Percentiles rank a stretch among this genome's conserved stretches.
phyloP scores from a whole-genome alignment of 2,797 vertebrate species.

The Nannoperca obscura region DNA sequence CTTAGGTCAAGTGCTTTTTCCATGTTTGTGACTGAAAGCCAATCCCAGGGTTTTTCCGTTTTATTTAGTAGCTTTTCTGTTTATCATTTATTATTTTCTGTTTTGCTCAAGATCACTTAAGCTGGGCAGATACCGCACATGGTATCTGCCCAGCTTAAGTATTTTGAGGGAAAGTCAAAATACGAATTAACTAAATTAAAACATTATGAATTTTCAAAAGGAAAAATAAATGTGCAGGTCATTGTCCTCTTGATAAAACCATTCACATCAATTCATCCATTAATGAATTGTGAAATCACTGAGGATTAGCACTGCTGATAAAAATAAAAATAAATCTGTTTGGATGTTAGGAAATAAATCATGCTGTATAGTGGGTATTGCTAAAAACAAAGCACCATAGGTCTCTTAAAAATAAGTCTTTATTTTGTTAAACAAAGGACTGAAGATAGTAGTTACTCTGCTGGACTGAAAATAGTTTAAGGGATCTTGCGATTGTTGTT shows the following conservation, averaged over 20 bases:
- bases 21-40: neutral
- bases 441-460: constrained; percentile 78
- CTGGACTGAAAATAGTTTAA: constrained; percentile 75
- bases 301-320: neutral
- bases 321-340: neutral
- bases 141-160: no score
- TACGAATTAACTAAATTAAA: neutral
- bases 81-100: no score
- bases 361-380: neutral
- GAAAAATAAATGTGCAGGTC: neutral
- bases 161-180: neutral
- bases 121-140: neutral
- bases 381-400: neutral
- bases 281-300: neutral
- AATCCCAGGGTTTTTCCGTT: neutral
- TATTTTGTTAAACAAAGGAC: constrained; percentile 86
- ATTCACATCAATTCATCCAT: neutral
- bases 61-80: neutral
- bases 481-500: constrained; percentile 72
- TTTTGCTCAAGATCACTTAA: neutral
- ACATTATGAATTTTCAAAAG: neutral
- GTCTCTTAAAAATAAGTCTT: constrained; percentile 86
- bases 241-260: neutral
- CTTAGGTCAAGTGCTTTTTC: neutral
- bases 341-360: constrained; percentile 6